Evolutionary conservation across 2,113 vertebrate genomes (phyloP).

Genomic region (Hucho hucho): DNA sequence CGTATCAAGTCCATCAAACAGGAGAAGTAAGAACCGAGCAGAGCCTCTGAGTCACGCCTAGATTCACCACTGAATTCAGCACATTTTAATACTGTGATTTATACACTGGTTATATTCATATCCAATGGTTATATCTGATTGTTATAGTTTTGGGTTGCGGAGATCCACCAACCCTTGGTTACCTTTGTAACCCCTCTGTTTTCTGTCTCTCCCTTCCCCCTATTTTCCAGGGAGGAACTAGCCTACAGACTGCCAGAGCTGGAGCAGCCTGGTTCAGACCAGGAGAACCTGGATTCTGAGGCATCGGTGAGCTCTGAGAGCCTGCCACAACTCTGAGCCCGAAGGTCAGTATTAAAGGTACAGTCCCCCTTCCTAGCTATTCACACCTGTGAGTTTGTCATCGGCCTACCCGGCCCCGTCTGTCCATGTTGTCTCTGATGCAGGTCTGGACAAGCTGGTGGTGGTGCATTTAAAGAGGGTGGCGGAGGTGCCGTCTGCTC

Average conservation of each 20-base stretch:
- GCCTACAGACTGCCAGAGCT: slow-evolving; percentile 91
- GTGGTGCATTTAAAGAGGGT: slow-evolving; percentile 60
- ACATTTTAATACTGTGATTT: background rate
- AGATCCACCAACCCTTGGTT: background rate
- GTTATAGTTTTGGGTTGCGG: too few relatives aligned
- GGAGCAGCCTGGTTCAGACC: slow-evolving; percentile 91
- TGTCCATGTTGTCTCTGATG: slow-evolving; percentile 68
- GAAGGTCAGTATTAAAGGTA: slow-evolving; percentile 90
- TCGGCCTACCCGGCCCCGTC: slow-evolving; percentile 29
- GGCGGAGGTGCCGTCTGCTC: slow-evolving; percentile 70
- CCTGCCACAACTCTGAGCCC: slow-evolving; percentile 72
- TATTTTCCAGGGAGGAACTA: slow-evolving; percentile 83
- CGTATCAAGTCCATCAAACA: slow-evolving; percentile 94
- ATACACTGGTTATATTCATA: too few relatives aligned
- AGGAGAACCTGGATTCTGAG: slow-evolving; percentile 93
- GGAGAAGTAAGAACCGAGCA: slow-evolving; percentile 83
- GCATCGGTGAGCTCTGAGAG: slow-evolving; percentile 93
- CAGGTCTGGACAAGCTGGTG: slow-evolving; percentile 72
- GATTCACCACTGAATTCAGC: background rate
- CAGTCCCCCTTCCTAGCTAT: slow-evolving; percentile 37
- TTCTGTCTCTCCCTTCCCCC: background rate
- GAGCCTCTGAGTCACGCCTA: background rate
- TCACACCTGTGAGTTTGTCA: slow-evolving; percentile 58
- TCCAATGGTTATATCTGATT: too few relatives aligned
- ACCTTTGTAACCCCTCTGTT: background rate